Base-by-base conservation (phyloP, 2,797 vertebrate species). In the Mormyrus hasselquistii region DNA sequence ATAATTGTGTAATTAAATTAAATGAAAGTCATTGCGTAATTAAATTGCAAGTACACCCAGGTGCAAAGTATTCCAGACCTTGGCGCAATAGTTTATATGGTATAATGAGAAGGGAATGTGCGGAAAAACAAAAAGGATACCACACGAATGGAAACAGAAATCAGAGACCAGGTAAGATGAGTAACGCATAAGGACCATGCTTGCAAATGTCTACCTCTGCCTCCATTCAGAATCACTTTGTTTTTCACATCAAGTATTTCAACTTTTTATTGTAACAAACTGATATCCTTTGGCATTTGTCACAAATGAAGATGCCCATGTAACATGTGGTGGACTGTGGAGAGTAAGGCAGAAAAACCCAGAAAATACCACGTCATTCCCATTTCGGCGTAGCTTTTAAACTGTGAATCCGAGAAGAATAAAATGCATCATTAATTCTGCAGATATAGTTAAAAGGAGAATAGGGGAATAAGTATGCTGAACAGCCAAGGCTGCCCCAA, bases 401-500 rank as follows among this genome's bases (percentile, higher is more conserved):
- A 7, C n/a, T 59, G 69, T 41, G 16, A 38, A 41, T 76, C 29
- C 0, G 19, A 38, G 14, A 76, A 16, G 29, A 6, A 82, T 41
- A 69, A 16, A 16, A 82, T 19, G 29, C 76, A 47, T 47, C 34
- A 7, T 82, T 47, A 29, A 62, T 65, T 55, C 50, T n/a, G 9
- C 41, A 79, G 69, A 88, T 55, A 69, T 16, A 65, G 38, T 49
- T 85, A 65, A 10, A 53, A 76, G 14, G 65, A 38, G 7, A 38
- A 59, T 59, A 8, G n/a, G 55, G 55, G 55, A 59, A 59, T 59
- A 22, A 59, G 6, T 22, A 22, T 55, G 98, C 96, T 34, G 98
- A 99, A 52, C 10, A 52, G 94, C 96, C 90, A 97, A 96, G 93
- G 95, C 91, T 89, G 93, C 95, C 86, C 96, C 92, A 98, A 98